phyloP scores from a whole-genome alignment of 2,113 vertebrate species.

The Lipotes vexillifer region DNA sequence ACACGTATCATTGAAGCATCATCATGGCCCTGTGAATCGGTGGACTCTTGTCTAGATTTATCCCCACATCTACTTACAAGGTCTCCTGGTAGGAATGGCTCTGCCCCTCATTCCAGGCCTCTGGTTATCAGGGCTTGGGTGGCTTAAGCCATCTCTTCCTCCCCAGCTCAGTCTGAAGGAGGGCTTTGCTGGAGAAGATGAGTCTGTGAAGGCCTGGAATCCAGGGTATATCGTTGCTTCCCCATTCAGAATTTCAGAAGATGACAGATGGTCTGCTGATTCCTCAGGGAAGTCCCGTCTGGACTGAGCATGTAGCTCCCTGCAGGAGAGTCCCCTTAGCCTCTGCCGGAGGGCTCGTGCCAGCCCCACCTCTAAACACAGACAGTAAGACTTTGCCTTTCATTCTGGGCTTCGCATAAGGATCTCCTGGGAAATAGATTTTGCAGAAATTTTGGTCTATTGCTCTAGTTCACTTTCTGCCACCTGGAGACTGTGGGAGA shows the following conservation, averaged over 20 bases:
- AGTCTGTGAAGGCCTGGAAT: not conserved
- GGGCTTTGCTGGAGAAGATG: not conserved
- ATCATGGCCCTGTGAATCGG: not conserved
- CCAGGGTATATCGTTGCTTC: not conserved
- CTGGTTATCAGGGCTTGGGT: not conserved
- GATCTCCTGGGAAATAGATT: not conserved
- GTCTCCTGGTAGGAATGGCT: not conserved
- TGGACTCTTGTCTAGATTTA: not conserved
- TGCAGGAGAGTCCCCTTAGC: not conserved
- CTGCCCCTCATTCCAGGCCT: not conserved
- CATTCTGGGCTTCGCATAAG: not conserved
- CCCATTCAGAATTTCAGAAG: not conserved
- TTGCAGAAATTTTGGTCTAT: not conserved
- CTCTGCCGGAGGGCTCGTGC: fast-evolving
- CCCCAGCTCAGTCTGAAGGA: not conserved
- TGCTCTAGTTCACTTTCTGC: not conserved
- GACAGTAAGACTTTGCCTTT: not conserved
- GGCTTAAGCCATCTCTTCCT: not conserved
- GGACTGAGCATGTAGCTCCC: not conserved
- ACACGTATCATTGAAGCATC: not conserved
- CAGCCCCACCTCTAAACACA: not conserved
- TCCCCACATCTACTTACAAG: not conserved
- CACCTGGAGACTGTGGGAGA: not conserved
- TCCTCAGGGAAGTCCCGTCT: not conserved
- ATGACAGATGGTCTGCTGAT: not conserved